Evolutionary conservation across 2,113 vertebrate genomes (phyloP).

Genomic region (Psettodes erumei): DNA sequence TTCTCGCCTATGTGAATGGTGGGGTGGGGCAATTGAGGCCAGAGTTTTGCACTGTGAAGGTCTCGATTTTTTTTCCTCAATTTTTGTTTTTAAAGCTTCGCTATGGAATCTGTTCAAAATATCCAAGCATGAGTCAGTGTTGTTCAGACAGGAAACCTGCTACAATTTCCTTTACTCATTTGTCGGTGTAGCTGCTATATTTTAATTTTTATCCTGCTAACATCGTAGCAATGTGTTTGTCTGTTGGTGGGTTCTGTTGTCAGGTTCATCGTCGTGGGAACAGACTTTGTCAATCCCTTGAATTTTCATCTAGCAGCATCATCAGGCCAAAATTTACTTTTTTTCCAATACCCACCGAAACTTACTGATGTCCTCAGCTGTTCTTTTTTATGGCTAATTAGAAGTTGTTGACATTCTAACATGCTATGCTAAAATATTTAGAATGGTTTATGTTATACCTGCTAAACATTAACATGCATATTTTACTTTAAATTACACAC

Average conservation of each 20-base stretch:
- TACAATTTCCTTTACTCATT: not conserved
- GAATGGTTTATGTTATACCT: not conserved
- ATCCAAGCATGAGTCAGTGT: slow-evolving; percentile 1
- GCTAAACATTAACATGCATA: not conserved
- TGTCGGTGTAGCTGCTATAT: not conserved
- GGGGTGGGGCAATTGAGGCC: slow-evolving; percentile 25
- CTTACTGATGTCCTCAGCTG: too few species aligned
- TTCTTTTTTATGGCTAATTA: too few species aligned
- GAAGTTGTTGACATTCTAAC: too few species aligned
- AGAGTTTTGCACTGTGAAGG: slow-evolving; percentile 5
- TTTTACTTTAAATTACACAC: not conserved
- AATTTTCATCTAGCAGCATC: not conserved
- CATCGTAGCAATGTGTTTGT: not conserved
- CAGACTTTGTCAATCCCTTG: not conserved
- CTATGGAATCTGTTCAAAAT: not conserved
- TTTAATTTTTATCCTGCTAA: not conserved
- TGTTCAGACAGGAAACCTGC: not conserved
- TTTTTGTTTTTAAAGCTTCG: not conserved
- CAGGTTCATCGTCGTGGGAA: too few species aligned
- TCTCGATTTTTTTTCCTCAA: not conserved
- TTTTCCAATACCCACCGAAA: too few species aligned
- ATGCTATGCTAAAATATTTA: not conserved
- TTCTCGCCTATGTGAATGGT: not conserved
- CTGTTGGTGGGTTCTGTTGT: too few species aligned
- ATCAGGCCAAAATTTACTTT: not conserved